Base-by-base conservation (phyloP, 92 coral and sea anemone species). In the Pocillopora meandrina region DNA sequence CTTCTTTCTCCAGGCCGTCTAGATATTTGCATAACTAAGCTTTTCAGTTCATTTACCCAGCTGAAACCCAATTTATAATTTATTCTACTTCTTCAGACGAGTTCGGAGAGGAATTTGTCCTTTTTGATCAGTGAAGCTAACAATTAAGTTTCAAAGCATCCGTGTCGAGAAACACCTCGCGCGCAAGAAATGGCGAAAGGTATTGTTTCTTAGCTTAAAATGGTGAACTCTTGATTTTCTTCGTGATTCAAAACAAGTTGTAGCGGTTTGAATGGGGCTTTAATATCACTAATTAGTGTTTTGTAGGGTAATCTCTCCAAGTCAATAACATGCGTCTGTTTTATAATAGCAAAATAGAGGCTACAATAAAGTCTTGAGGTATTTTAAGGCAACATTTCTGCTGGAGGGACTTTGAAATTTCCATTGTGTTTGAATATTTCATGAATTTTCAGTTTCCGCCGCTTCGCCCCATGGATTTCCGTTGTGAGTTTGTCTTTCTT, bases 21-120 rank as follows among this genome's bases (percentile, higher is more conserved):
- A 9, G 13, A 23, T 57, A 74, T 76, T 60, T 76, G 81, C 81
- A 76, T 76, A 76, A 76, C 52, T 33, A 33, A 70, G 55, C 10
- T 33, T 70, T 6, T 16, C 52, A 21, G 72, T 31, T 15, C 35
- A 55, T 26, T 57, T 60, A 33, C 81, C 10, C 70, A 61, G 81
- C 81, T 76, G 69, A 56, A 31, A 2, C 0, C 20, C 11, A 9
- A 18, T 60, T 14, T 59, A 1, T 49, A 49, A 69, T 13, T 31
- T 34, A 15, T 65, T 65, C 1, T 70, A 35, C 3, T 70, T 36
- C n/a, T 34, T 70, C 56, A 35, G 0, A 36, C 56, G 33, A 70
- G 19, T 14, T 70, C 20, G 20, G 47, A 70, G 74, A 16, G 55
- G 20, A 70, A 70, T 33, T 33, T 35, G 74, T 4, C 73, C 31